Conservation (phyloP, 2,797 vertebrate genomes). For the Lateolabrax maculatus region DNA sequence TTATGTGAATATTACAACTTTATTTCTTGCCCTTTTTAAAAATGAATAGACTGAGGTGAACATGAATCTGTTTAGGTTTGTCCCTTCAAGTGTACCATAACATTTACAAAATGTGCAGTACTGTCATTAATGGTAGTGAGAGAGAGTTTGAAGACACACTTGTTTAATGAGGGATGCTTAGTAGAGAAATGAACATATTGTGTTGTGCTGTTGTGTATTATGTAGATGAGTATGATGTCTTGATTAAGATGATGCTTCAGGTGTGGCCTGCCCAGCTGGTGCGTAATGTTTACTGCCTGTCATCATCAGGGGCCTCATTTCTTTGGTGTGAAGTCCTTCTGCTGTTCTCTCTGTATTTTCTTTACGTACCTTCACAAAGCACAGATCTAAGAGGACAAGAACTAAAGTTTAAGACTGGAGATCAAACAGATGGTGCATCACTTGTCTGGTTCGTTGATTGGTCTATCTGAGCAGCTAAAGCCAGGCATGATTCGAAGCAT, state of each 20-base stretch:
- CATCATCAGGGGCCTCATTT: slow-evolving; percentile 7
- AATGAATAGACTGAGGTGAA: not conserved
- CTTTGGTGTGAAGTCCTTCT: not conserved
- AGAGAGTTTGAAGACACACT: not conserved
- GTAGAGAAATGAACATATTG: not conserved
- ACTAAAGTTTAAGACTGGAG: not conserved
- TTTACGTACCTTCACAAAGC: not conserved
- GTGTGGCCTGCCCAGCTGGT: slow-evolving; percentile 36
- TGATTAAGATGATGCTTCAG: slow-evolving; percentile 28
- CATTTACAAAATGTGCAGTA: not conserved
- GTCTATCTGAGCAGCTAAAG: not conserved
- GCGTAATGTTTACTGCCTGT: slow-evolving; percentile 6
- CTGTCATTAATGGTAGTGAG: not conserved
- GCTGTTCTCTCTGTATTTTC: not conserved
- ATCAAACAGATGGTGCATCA: not conserved
- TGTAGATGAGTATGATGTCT: not conserved
- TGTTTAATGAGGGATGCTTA: not conserved
- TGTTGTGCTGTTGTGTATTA: too few species aligned
- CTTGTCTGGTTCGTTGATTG: not conserved
- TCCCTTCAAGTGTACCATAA: not conserved
- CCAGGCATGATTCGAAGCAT: not conserved
- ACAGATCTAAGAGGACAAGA: not conserved
- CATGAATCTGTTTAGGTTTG: not conserved
- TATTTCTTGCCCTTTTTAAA: not conserved
- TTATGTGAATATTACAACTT: not conserved